Evolutionary conservation across 2,888 invertebrate genomes (phyloP).

Genomic region (Trypoxylon attenuatum): DNA sequence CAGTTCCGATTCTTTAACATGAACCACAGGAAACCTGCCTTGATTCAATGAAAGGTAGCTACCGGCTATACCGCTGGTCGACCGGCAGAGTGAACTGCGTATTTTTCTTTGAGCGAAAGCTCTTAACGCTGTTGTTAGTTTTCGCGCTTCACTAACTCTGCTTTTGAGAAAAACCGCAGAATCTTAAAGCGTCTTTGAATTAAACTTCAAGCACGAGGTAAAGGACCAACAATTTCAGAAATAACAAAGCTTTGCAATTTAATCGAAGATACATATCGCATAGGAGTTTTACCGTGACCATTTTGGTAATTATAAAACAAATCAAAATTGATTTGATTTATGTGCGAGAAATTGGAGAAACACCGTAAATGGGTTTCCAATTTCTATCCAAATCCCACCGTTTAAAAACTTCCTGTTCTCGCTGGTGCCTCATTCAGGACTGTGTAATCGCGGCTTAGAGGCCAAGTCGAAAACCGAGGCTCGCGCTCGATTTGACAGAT

Average conservation of each 20-base stretch:
- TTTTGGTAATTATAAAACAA: background rate
- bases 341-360: too few relatives aligned
- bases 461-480: constrained; percentile 29
- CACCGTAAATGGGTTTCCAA: too few relatives aligned
- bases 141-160: constrained; percentile 50
- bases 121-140: constrained; percentile 32
- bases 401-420: background rate
- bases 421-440: background rate
- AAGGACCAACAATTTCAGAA: too few relatives aligned
- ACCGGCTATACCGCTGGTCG: constrained; percentile 49
- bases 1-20: constrained; percentile 97
- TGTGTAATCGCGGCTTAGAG: constrained; percentile 4
- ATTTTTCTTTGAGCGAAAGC: constrained; percentile 12
- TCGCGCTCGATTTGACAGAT: constrained; percentile 40
- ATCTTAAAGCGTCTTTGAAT: too few relatives aligned
- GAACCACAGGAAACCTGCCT: constrained; percentile 90
- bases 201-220: too few relatives aligned
- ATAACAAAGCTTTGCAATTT: too few relatives aligned
- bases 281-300: too few relatives aligned
- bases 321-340: too few relatives aligned
- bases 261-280: too few relatives aligned
- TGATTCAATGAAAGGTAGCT: constrained; percentile 84
- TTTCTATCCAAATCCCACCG: too few relatives aligned
- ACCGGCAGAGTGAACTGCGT: constrained; percentile 42
- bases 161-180: constrained; percentile 15